Conservation (phyloP, 2,797 vertebrate genomes). For the Picus viridis region DNA sequence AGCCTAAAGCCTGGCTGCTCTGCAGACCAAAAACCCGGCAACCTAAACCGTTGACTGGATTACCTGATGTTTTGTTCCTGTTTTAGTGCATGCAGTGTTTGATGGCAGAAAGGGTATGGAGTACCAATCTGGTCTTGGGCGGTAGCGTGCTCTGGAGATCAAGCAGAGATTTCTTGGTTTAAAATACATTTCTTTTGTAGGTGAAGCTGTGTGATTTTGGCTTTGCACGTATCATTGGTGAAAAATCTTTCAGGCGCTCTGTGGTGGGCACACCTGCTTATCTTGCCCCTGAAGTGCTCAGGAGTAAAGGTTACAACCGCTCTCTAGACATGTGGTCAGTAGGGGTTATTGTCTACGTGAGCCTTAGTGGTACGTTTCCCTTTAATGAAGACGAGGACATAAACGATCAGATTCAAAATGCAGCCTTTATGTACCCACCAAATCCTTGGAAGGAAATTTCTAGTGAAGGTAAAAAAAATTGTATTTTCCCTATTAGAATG, state of each 20-base stretch:
- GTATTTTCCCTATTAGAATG: background rate
- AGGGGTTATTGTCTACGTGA: slow-evolving; percentile 96
- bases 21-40: background rate
- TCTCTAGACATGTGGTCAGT: slow-evolving; percentile 99
- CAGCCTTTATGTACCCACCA: slow-evolving; percentile 97
- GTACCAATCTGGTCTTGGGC: background rate
- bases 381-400: slow-evolving; percentile 99
- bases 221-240: slow-evolving; percentile 97
- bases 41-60: background rate
- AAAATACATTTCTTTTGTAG: slow-evolving; percentile 68
- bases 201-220: slow-evolving; percentile 98
- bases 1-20: background rate
- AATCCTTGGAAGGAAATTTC: slow-evolving; percentile 97
- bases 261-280: slow-evolving; percentile 97
- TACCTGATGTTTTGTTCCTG: background rate
- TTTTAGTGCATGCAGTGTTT: accelerated
- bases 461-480: slow-evolving; percentile 87
- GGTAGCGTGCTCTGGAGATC: background rate
- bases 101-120: background rate
- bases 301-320: slow-evolving; percentile 98
- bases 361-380: slow-evolving; percentile 95
- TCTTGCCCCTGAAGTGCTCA: slow-evolving; percentile 93
- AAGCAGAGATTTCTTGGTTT: background rate
- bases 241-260: slow-evolving; percentile 97
- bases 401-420: slow-evolving; percentile 98